A percentile compares a stretch with the other conserved stretches of the same genome.
Conservation (phyloP, 92 coral and sea anemone genomes). For the Epizoanthus scotinus region DNA sequence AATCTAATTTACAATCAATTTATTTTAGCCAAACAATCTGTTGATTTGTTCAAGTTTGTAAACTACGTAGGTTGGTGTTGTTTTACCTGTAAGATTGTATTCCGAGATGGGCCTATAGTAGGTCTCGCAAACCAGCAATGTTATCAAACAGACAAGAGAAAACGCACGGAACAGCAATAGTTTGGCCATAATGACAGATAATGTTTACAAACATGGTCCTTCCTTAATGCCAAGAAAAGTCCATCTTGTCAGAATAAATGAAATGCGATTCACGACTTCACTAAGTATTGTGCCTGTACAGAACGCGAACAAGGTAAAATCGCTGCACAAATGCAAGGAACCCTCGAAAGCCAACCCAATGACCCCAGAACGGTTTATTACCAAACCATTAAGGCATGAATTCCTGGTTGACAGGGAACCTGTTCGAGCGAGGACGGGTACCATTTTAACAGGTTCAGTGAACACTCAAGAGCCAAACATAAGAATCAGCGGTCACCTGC, state of each 20-base stretch:
- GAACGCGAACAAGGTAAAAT: neutral
- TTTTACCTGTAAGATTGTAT: constrained; percentile 60
- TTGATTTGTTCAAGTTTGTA: neutral
- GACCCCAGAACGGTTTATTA: constrained; percentile 39
- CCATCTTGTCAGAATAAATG: neutral
- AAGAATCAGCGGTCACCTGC: constrained; percentile 11
- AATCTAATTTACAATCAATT: neutral
- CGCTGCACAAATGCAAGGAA: constrained; percentile 1
- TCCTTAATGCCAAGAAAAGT: neutral
- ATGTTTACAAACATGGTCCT: constrained; percentile 36
- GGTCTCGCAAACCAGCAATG: constrained; percentile 73
- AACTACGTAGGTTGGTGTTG: neutral
- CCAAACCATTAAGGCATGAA: constrained; percentile 48
- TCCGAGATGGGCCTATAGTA: constrained; percentile 47
- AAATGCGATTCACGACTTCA: neutral
- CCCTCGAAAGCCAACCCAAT: constrained; percentile 13
- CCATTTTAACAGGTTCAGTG: neutral
- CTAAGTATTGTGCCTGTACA: neutral
- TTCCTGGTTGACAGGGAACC: constrained; percentile 20
- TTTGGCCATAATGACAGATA: constrained; percentile 55
- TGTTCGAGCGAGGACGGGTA: constrained; percentile 23
- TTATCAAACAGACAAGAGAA: constrained; percentile 61
- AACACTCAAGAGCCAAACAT: constrained; percentile 14
- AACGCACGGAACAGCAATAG: constrained; percentile 74
- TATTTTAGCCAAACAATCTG: neutral